Percentiles rank a stretch among this genome's conserved stretches.
phyloP scores from a whole-genome alignment of 2,888 invertebrate genomes.

The Andrena bucephala region DNA sequence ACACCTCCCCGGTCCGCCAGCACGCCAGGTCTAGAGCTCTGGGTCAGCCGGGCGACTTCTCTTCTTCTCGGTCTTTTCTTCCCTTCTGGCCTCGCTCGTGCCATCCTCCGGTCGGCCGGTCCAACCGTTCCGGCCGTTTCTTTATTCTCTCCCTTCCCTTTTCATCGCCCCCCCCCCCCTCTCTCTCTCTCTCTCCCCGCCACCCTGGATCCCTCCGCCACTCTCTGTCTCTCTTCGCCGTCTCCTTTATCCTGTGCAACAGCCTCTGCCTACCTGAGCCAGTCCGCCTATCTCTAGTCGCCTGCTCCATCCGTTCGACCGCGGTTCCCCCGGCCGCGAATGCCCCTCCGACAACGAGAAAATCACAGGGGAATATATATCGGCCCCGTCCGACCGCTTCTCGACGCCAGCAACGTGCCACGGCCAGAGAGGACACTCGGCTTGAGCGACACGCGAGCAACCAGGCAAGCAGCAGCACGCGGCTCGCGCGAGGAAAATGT shows the following conservation, averaged over 20 bases:
- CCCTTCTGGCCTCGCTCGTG: conserved; percentile 60
- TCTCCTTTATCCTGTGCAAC: conserved; percentile 29
- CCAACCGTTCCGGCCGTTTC: conserved; percentile 49
- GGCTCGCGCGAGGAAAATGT: neutral
- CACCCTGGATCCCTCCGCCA: conserved; percentile 23
- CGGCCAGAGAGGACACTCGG: conserved; percentile 19
- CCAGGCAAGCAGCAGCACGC: conserved; percentile 23
- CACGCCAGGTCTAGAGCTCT: conserved; percentile 28
- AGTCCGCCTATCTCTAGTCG: conserved; percentile 29
- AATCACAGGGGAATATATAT: conserved; percentile 12
- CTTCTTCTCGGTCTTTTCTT: conserved; percentile 45
- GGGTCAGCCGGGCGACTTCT: conserved; percentile 59
- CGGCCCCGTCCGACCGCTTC: neutral
- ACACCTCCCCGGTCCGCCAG: conserved; percentile 10
- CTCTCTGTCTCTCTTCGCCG: conserved; percentile 13
- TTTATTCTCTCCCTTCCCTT: conserved; percentile 41
- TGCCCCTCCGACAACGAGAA: conserved; percentile 15
- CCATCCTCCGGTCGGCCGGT: conserved; percentile 44
- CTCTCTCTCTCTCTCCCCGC: neutral
- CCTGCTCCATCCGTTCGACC: conserved; percentile 62
- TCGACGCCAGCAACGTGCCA: conserved; percentile 31
- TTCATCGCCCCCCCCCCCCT: conserved; percentile 10
- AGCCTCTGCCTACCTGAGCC: conserved; percentile 15
- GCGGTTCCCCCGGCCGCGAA: conserved; percentile 51
- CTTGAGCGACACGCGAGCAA: conserved; percentile 31